phyloP scores from a whole-genome alignment of 2,888 invertebrate genomes.

The Anagyrus pseudococci region DNA sequence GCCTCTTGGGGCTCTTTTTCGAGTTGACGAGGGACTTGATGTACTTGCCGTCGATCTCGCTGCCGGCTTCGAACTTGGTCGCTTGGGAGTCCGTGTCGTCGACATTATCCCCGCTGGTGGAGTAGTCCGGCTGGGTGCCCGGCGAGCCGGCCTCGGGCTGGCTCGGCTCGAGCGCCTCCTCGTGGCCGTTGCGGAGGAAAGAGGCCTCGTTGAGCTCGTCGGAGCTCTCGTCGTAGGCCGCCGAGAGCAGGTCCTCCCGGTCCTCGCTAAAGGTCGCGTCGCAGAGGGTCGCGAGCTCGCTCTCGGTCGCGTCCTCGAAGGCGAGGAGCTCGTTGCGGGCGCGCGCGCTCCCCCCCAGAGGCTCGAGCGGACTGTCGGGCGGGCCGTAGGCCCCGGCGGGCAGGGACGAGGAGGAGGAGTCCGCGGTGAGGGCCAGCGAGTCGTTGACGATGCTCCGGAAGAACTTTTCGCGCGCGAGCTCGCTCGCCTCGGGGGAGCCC shows the following conservation, averaged over 20 bases:
- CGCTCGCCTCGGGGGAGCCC: conserved; percentile 49
- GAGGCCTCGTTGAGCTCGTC: conserved; percentile 27
- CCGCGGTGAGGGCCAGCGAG: conserved; percentile 49
- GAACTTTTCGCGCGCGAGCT: conserved; percentile 53
- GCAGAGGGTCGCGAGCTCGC: conserved; percentile 31
- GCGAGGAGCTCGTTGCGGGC: conserved; percentile 36
- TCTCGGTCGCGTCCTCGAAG: conserved; percentile 35
- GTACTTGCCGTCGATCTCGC: conserved; percentile 58
- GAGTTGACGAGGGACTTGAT: conserved; percentile 55
- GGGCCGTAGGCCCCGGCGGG: conserved; percentile 1
- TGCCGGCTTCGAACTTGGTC: conserved; percentile 38
- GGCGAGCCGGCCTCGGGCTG: neutral
- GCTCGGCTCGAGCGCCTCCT: neutral
- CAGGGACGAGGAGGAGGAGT: conserved; percentile 47
- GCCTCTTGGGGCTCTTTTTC: conserved; percentile 52
- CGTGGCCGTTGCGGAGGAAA: conserved; percentile 15
- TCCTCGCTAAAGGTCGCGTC: conserved; percentile 28
- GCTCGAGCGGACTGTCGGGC: conserved; percentile 16
- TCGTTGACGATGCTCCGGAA: conserved; percentile 51
- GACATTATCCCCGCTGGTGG: conserved; percentile 1
- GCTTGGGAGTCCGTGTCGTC: conserved; percentile 28
- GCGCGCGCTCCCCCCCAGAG: conserved; percentile 26
- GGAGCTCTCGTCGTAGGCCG: conserved; percentile 32
- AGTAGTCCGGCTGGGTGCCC: conserved; percentile 9
- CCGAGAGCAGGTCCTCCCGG: conserved; percentile 30